Base-by-base conservation (phyloP, 1,140 invertebrate species). In the Lineus longissimus region DNA sequence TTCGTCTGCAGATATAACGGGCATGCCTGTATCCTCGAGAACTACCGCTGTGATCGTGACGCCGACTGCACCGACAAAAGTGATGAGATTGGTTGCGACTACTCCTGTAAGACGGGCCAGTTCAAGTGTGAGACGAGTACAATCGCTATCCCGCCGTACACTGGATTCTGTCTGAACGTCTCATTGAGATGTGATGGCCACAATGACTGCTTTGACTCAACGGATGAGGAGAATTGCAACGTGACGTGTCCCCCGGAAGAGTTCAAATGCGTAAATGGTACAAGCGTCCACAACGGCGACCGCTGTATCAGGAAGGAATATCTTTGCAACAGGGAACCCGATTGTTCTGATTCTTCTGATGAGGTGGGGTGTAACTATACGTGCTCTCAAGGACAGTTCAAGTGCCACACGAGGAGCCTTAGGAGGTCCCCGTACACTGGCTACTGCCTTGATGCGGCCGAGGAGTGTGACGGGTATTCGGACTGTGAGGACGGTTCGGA, bases 401-500 rank as follows among this genome's bases (percentile, higher is more conserved):
- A 7, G 25, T 51, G 47, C 47, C 6, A 6, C 4, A 51, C 6
- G 19, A 19, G 6, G 47, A 19, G 9, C 9, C n/a, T 23, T 9
- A 51, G 6, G 4, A 19, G 47, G n/a, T 27, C 4, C 6, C 47
- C 47, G 47, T 51, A 23, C n/a, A 27, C 4, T 9, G n/a, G 47
- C 25, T 9, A n/a, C 4, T 51, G 47, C 25, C 6, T 51, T 9
- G 19, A n/a, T 19, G 4, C n/a, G 4, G 19, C 6, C 6, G 47
- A 51, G 47, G 47, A 51, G n/a, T 51, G 47, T n/a, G 47, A 51
- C 47, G 47, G 47, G 19, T 51, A 51, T n/a, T 4, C 9, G 6
- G 47, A 51, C n/a, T 51, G 47, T n/a, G 9, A 6, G 19, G 47
- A 51, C 47, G 47, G 47, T 27, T 51, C 47, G n/a, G 47, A 51